Percentiles rank a stretch among this genome's conserved stretches.
Evolutionary conservation across 2,113 vertebrate species (phyloP).

Genomic region (Centropristis striata): DNA sequence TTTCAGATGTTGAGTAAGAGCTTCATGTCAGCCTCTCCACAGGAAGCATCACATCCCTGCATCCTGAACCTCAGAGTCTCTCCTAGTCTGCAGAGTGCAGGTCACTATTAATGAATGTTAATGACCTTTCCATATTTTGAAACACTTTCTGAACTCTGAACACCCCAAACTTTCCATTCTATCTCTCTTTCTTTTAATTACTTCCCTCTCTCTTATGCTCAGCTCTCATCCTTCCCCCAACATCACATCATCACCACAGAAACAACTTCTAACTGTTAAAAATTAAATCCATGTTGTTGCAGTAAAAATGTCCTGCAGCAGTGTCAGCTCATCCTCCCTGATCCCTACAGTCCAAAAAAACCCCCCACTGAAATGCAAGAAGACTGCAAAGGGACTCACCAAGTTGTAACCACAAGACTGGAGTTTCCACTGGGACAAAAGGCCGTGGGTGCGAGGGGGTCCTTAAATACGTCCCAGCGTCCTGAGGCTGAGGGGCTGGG

Average conservation of each 20-base stretch:
- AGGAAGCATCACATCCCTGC: constrained; percentile 28
- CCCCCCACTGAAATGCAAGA: constrained; percentile 18
- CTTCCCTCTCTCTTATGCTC: not conserved
- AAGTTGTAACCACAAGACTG: constrained; percentile 83
- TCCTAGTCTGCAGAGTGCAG: not conserved
- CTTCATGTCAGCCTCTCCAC: not conserved
- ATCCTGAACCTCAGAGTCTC: constrained; percentile 19
- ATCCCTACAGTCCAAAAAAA: constrained; percentile 12
- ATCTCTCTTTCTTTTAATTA: not conserved
- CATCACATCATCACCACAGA: constrained; percentile 19
- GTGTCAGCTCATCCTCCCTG: constrained; percentile 24
- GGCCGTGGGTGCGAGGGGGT: constrained; percentile 61
- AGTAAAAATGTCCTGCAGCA: constrained; percentile 9
- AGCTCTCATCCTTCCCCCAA: not conserved
- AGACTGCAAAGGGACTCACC: constrained; percentile 80
- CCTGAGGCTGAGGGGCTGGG: constrained; percentile 20
- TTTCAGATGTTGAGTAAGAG: not conserved
- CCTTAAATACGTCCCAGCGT: constrained; percentile 82
- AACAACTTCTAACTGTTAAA: constrained; percentile 4
- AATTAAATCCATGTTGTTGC: constrained; percentile 18
- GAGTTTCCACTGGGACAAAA: constrained; percentile 86
- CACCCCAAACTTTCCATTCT: not conserved
- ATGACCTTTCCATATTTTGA: not conserved
- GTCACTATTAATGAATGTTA: constrained; percentile 5
- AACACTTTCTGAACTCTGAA: not conserved